A percentile compares a stretch with the other conserved stretches of the same genome.
phyloP scores from a whole-genome alignment of 2,113 vertebrate genomes.

The Centropus unirufus region DNA sequence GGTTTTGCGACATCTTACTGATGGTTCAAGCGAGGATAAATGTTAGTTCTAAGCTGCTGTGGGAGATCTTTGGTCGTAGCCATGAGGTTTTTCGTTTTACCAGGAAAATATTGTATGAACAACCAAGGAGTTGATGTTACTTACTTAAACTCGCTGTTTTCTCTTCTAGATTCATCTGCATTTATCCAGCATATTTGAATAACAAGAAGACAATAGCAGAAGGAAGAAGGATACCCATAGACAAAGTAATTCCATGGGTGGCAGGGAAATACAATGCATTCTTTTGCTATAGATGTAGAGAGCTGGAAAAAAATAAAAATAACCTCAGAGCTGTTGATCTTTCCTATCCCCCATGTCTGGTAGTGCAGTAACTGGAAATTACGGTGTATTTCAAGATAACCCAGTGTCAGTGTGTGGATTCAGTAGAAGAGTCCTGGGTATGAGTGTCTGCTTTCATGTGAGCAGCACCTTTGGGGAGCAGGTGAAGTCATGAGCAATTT shows the following conservation, averaged over 20 bases:
- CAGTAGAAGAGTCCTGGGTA: not conserved
- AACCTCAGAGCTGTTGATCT: not conserved
- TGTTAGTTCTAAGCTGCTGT: not conserved
- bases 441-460: not conserved
- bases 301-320: not conserved
- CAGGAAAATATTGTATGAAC: not conserved
- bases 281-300: not conserved
- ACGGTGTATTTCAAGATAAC: not conserved
- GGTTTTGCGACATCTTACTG: not conserved
- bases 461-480: not conserved
- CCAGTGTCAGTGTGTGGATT: not conserved
- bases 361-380: not conserved
- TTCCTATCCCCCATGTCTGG: not conserved
- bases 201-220: slow-evolving; percentile 97
- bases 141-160: not conserved
- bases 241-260: slow-evolving; percentile 81
- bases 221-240: slow-evolving; percentile 89
- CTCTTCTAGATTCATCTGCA: slow-evolving; percentile 86
- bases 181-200: slow-evolving; percentile 96
- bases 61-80: not conserved
- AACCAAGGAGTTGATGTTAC: not conserved
- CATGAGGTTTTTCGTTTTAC: not conserved
- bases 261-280: not conserved
- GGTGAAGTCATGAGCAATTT: not conserved
- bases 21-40: not conserved